phyloP scores from a whole-genome alignment of 2,113 vertebrate species.

The Rhinoderma darwinii region DNA sequence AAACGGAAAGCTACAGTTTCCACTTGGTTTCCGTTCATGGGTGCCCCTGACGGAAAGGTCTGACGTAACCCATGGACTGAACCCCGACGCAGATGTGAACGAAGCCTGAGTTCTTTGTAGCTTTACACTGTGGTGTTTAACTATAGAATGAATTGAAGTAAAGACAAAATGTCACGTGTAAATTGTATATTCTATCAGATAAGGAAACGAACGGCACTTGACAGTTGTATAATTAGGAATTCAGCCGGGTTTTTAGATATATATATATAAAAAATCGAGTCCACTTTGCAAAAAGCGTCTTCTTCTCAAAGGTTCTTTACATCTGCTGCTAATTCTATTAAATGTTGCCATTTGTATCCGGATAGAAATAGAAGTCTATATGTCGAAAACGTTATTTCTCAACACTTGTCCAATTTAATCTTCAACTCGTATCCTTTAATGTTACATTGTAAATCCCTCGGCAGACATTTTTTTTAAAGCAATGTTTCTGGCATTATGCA shows the following conservation, averaged over 20 bases:
- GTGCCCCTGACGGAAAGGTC: no score
- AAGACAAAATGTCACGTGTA: background rate
- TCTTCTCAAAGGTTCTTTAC: conserved; percentile 27
- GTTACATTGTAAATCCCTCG: conserved; percentile 41
- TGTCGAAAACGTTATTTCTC: conserved; percentile 22
- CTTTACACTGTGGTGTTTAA: background rate
- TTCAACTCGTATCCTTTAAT: conserved; percentile 28
- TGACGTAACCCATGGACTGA: no score
- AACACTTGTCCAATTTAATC: conserved; percentile 40
- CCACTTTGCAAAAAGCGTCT: background rate
- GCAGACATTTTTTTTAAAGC: background rate
- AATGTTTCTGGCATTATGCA: conserved; percentile 44
- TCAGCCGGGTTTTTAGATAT: conserved; percentile 36
- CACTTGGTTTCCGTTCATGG: no score
- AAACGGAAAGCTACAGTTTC: no score
- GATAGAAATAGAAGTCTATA: background rate
- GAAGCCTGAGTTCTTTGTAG: background rate
- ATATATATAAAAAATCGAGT: background rate
- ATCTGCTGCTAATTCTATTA: conserved; percentile 38
- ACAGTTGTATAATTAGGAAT: conserved; percentile 51
- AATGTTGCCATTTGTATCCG: conserved; percentile 37
- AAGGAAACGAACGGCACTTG: conserved; percentile 33
- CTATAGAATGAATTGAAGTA: background rate
- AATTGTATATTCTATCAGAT: conserved; percentile 46
- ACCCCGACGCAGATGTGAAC: no score